Percentiles rank a stretch among this genome's conserved stretches.
phyloP scores from a whole-genome alignment of 2,113 vertebrate species.

The Rallus limicola region DNA sequence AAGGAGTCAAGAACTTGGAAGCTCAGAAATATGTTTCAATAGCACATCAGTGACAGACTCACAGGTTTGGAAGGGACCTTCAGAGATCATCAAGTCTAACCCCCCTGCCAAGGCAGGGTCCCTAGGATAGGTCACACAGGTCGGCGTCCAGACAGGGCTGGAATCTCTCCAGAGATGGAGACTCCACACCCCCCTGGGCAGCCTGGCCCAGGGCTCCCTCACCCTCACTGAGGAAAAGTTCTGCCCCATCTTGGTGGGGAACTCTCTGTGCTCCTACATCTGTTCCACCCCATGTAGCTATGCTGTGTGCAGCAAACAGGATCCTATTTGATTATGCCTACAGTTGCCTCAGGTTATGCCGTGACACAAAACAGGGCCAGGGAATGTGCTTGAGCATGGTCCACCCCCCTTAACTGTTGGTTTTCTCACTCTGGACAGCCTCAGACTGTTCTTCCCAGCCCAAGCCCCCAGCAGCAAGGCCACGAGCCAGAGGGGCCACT shows the following conservation, averaged over 20 bases:
- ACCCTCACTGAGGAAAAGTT: no score
- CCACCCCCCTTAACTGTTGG: rapidly evolving
- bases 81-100: no score
- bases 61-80: no score
- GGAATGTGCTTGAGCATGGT: rapidly evolving
- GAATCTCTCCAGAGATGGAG: no score
- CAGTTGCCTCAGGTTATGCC: not conserved
- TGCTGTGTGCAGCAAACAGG: rapidly evolving
- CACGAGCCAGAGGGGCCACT: not conserved
- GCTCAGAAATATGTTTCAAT: not conserved
- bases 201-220: no score
- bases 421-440: not conserved
- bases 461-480: rapidly evolving
- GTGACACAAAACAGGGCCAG: not conserved
- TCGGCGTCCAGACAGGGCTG: no score
- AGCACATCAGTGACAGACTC: not conserved
- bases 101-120: no score
- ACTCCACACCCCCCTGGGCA: no score
- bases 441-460: not conserved
- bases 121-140: no score
- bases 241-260: no score
- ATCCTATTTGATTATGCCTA: not conserved
- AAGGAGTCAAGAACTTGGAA: not conserved
- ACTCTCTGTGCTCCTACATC: not conserved
- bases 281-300: not conserved